Percentiles rank a stretch among this genome's conserved stretches.
Conservation (phyloP, 2,113 vertebrate species). For the Chauna torquata region DNA sequence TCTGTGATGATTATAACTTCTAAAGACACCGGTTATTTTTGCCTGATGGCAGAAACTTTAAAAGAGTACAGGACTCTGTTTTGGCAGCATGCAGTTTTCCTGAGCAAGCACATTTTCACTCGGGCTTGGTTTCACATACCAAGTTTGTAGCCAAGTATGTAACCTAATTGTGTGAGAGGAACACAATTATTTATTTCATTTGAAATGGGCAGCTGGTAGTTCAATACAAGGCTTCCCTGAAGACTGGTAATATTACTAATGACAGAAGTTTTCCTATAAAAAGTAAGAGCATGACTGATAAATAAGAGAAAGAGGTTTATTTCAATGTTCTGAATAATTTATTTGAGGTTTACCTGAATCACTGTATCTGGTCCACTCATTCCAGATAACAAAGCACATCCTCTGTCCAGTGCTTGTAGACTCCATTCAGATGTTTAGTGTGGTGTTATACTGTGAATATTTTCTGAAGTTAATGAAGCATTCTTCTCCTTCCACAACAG, state of each 20-base stretch:
- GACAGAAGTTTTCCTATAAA: not conserved
- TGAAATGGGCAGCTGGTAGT: not conserved
- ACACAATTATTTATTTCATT: not conserved
- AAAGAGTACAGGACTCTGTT: not conserved
- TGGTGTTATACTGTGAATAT: not conserved
- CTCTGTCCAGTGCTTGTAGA: not conserved
- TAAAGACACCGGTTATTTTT: not conserved
- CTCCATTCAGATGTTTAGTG: not conserved
- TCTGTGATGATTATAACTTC: not conserved
- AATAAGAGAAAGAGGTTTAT: not conserved
- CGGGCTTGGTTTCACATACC: not conserved
- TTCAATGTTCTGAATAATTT: not conserved
- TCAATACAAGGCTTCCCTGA: not conserved
- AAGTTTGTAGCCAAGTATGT: not conserved
- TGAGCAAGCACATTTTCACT: not conserved
- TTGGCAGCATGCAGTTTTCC: not conserved
- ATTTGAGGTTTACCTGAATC: not conserved
- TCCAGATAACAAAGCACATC: not conserved
- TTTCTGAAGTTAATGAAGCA: not conserved
- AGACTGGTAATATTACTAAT: not conserved
- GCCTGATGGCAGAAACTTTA: not conserved
- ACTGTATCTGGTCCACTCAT: not conserved
- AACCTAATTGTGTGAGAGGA: not conserved
- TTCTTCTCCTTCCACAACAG: not conserved
- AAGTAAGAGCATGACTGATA: not conserved